These are phyloP conservation scores for Corydoras sp. DNA, from an alignment of 2,113 vertebrate species.

Conservation along the genomic window DNA sequence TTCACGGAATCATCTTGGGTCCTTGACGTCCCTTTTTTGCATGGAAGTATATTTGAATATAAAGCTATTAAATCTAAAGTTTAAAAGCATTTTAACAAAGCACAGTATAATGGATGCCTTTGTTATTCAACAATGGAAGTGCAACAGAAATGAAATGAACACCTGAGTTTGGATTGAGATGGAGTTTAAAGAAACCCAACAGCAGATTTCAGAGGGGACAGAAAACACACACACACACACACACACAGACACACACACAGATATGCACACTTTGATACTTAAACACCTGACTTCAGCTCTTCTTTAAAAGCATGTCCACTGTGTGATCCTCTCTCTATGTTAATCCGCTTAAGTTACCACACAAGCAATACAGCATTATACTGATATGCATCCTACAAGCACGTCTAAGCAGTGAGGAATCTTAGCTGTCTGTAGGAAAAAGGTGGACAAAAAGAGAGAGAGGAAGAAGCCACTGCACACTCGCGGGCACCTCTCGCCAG, in stretches of 20 bases:
- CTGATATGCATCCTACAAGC: too few relatives aligned
- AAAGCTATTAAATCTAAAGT: too few relatives aligned
- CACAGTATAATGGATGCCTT: too few relatives aligned
- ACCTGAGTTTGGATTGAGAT: slow-evolving; percentile 20
- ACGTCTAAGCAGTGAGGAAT: neutral
- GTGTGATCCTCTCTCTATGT: too few relatives aligned
- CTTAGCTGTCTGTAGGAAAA: slow-evolving; percentile 10
- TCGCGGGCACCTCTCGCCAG: slow-evolving; percentile 73
- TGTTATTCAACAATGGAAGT: slow-evolving; percentile 30
- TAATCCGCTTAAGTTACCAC: too few relatives aligned
- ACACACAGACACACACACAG: neutral
- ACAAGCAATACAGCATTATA: too few relatives aligned
- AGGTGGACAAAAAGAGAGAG: slow-evolving; percentile 35
- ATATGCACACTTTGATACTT: neutral
- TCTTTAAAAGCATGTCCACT: neutral
- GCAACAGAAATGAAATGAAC: slow-evolving; percentile 40
- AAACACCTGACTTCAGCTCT: neutral
- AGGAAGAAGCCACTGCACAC: slow-evolving; percentile 60
- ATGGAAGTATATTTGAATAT: too few relatives aligned
- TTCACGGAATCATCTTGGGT: too few relatives aligned
- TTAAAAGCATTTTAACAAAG: too few relatives aligned
- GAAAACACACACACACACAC: slow-evolving; percentile 12
- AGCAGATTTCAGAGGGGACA: slow-evolving; percentile 38
- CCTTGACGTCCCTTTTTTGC: too few relatives aligned
- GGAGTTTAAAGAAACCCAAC: slow-evolving; percentile 16